Percentiles rank a stretch among this genome's conserved stretches.
These are phyloP conservation scores for Anguilla anguilla DNA, from an alignment of 2,797 vertebrate species.

Conservation along the genomic window DNA sequence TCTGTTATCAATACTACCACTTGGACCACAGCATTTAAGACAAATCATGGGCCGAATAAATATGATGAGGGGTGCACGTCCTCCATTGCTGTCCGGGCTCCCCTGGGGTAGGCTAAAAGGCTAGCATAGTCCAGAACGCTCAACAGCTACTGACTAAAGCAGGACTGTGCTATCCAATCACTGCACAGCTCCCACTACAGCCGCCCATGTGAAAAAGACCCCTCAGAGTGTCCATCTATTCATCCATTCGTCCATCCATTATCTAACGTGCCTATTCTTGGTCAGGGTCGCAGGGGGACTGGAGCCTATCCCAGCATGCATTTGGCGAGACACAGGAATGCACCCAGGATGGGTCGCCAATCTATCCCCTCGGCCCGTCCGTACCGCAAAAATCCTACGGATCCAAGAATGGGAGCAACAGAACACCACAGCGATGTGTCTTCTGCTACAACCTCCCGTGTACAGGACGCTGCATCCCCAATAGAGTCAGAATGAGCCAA, in stretches of 20 bases:
- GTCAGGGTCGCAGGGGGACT: too few relatives aligned
- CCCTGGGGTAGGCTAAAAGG: not conserved
- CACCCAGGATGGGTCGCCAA: too few relatives aligned
- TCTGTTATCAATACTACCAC: not conserved
- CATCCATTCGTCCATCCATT: too few relatives aligned
- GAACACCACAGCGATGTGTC: too few relatives aligned
- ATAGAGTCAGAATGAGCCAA: not conserved
- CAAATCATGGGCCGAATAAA: not conserved
- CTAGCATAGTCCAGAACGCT: not conserved
- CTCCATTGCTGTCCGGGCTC: not conserved
- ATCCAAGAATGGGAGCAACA: not conserved
- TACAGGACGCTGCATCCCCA: not conserved
- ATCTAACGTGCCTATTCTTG: too few relatives aligned
- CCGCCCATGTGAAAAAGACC: not conserved
- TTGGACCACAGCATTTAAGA: not conserved
- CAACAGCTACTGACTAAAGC: not conserved
- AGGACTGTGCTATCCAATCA: not conserved
- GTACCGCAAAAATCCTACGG: not conserved
- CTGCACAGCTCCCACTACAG: not conserved
- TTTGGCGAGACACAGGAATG: too few relatives aligned
- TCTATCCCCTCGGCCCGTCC: not conserved
- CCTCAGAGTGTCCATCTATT: not conserved
- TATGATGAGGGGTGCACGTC: not conserved
- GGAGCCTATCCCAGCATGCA: too few relatives aligned
- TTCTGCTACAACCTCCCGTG: not conserved